Evolutionary conservation across 2,113 vertebrate genomes (phyloP), one percentile per base, ranked within the genome.

Genomic region (Salvelinus namaycush): DNA sequence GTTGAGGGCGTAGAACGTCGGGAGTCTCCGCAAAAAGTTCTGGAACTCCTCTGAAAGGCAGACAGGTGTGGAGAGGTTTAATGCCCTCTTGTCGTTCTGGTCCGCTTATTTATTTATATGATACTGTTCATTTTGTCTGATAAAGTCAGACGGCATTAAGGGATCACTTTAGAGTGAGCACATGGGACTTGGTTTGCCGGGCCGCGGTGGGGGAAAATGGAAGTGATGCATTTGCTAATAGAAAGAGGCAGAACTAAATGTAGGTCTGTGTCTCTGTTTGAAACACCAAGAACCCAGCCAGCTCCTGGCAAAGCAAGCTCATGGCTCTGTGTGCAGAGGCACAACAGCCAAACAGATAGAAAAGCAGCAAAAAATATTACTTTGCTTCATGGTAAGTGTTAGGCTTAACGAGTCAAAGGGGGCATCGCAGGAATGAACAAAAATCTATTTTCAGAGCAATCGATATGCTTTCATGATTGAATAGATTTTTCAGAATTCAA

Each of bases 11-110:
- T 95, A 93, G 79, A 87, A 91, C 0, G 90, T 93, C 75, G 94
- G 94, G 22, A 95, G 91, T 82, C 89, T 88, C 31, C 92, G 90
- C 31, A 95, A 89, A 49, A 95, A 95, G 83, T 89, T 90, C 86
- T 94, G 93, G 75, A 95, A 95, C 88, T 95, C 94, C 48, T 93
- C 94, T 95, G 87, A 34, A 87, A 87, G 79, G 66, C 60, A 86
- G 6, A 76, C 34, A 72, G 77, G 80, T 20, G 74, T n/a, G 68
- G 1, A 48, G 54, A 79, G 65, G 20, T 20, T 57, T 57, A 79
- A 75, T 20, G 2, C 22, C 22, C 66, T n/a, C 20, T 24, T 2
- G 2, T 69, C 8, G 1, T 54, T 18, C 34, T 14, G 3, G 4
- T 27, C 27, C 5, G 16, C 4, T 22, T n/a, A 8, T 5, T 44